These are phyloP conservation scores for Drosophila repleta DNA, from an alignment of 1,140 invertebrate species.

Conservation along the genomic window DNA sequence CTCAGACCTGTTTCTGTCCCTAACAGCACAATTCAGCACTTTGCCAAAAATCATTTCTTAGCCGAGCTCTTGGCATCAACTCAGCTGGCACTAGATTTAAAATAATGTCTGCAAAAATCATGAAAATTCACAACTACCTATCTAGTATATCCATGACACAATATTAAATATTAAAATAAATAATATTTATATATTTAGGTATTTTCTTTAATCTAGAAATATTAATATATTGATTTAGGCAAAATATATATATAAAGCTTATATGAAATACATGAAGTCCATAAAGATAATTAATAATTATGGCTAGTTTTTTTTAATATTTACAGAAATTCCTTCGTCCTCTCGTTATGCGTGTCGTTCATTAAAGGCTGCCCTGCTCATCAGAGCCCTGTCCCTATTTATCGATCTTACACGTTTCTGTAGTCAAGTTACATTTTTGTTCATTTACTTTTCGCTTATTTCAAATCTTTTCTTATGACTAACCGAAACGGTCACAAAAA, in stretches of 20 bases:
- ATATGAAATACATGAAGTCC: no score
- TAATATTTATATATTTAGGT: no score
- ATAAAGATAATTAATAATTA: no score
- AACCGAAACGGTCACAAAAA: conserved; percentile 45
- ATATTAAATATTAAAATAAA: neutral
- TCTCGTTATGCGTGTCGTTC: neutral
- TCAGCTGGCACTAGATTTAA: conserved; percentile 37
- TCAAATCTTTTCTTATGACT: conserved; percentile 62
- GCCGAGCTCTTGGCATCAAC: conserved; percentile 54
- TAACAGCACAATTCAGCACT: conserved; percentile 38
- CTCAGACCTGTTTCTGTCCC: neutral
- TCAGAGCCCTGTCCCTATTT: conserved; percentile 10
- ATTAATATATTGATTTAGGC: no score
- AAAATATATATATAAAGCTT: no score
- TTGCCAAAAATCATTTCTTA: conserved; percentile 47
- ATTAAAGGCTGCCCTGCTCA: neutral
- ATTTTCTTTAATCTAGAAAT: no score
- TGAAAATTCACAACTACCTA: conserved; percentile 1
- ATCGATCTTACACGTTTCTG: conserved; percentile 41
- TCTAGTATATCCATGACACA: no score
- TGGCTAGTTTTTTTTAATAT: no score
- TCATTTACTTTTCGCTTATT: conserved; percentile 35
- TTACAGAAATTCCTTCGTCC: neutral
- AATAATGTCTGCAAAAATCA: neutral
- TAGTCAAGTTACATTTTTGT: conserved; percentile 10